phyloP scores from a whole-genome alignment of 2,888 invertebrate genomes.

The Lordiphosa andalusiaca region DNA sequence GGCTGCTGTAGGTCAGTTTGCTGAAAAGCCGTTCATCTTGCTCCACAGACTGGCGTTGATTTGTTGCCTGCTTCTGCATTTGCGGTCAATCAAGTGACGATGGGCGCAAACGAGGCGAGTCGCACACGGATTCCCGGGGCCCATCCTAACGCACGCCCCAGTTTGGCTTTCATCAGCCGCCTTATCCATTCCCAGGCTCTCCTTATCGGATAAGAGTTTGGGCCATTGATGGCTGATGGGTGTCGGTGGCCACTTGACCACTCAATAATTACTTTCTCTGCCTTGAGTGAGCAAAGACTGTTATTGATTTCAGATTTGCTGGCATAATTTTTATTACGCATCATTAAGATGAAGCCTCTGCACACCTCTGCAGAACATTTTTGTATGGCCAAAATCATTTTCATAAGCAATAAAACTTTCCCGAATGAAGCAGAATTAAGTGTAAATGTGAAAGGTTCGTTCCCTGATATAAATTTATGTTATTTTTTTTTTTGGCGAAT shows the following conservation, averaged over 20 bases:
- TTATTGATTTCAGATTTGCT: constrained; percentile 67
- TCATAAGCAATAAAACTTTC: constrained; percentile 55
- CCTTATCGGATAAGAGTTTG: constrained; percentile 52
- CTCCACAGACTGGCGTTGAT: constrained; percentile 51
- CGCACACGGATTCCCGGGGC: constrained; percentile 36
- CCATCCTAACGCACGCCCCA: constrained; percentile 46
- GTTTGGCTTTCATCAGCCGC: constrained; percentile 53
- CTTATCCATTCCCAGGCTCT: constrained; percentile 31
- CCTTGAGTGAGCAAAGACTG: constrained; percentile 43
- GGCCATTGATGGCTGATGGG: constrained; percentile 27
- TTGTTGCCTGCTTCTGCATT: constrained; percentile 69
- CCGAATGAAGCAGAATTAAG: constrained; percentile 42
- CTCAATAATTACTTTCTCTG: constrained; percentile 69
- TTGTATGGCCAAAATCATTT: constrained; percentile 46
- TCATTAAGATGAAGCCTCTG: constrained; percentile 60
- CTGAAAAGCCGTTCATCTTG: constrained; percentile 47
- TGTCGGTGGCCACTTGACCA: constrained; percentile 48
- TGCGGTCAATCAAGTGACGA: constrained; percentile 68
- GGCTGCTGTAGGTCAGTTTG: constrained; percentile 68
- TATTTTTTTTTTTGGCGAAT: neutral
- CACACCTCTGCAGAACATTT: constrained; percentile 58
- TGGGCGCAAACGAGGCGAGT: constrained; percentile 54
- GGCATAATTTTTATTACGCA: constrained; percentile 63
- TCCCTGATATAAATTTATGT: constrained; percentile 4
- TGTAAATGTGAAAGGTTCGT: constrained; percentile 67